These are phyloP conservation scores for Chromobotia macracanthus DNA, from an alignment of 2,797 vertebrate genomes.

Conservation along the genomic window DNA sequence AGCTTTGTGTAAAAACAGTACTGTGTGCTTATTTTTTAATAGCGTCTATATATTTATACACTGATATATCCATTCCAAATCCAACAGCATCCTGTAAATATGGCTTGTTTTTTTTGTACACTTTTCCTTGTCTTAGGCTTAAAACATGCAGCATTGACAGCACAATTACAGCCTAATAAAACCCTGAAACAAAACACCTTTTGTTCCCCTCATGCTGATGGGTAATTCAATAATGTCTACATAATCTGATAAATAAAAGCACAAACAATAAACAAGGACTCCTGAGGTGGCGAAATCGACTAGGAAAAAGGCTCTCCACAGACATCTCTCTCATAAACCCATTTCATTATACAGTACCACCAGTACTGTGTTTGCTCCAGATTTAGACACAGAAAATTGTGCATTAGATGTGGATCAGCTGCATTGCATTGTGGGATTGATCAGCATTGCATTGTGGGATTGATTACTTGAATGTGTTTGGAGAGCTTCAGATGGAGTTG, in stretches of 20 bases:
- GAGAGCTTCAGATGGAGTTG: neutral
- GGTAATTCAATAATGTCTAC: conserved; percentile 55
- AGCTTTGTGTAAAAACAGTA: neutral
- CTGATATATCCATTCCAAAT: neutral
- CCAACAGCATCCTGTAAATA: conserved; percentile 5
- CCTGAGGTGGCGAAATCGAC: conserved; percentile 35
- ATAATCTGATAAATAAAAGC: conserved; percentile 54
- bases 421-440: no score
- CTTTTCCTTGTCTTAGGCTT: conserved; percentile 38
- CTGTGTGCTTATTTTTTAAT: neutral
- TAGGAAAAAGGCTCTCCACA: conserved; percentile 40
- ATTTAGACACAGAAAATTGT: conserved; percentile 10
- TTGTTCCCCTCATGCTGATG: conserved; percentile 43
- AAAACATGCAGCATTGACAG: conserved; percentile 44
- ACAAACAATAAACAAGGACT: conserved; percentile 53
- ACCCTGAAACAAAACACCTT: conserved; percentile 49
- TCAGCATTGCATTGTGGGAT: conserved; percentile 11
- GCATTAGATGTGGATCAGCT: conserved; percentile 4
- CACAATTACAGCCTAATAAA: conserved; percentile 52
- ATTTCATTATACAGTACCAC: conserved; percentile 49
- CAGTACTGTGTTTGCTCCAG: neutral
- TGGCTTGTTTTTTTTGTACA: conserved; percentile 22
- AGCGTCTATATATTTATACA: conserved; percentile 2
- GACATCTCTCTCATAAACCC: conserved; percentile 40
- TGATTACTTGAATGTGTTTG: conserved; percentile 8